A percentile compares a stretch with the other conserved stretches of the same genome.
These are phyloP conservation scores for Trissolcus japonicus DNA, from an alignment of 2,888 invertebrate genomes.

Conservation along the genomic window DNA sequence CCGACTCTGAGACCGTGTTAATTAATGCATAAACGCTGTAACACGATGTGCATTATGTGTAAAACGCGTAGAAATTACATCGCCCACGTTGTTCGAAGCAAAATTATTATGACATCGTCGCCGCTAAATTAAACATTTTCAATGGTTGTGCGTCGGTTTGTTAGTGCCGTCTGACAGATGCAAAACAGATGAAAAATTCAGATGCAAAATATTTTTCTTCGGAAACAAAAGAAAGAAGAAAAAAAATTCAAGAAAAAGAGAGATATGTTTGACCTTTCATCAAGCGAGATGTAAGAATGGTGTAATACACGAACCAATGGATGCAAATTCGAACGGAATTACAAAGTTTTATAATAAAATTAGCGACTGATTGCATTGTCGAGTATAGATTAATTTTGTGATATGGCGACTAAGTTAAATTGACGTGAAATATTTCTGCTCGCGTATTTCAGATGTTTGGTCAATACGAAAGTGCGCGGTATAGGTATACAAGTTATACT, in stretches of 20 bases:
- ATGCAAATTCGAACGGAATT: no score
- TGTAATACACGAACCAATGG: no score
- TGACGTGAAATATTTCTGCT: conserved; percentile 44
- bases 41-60: conserved; percentile 12
- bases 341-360: conserved; percentile 1
- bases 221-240: no score
- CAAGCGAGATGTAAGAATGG: no score
- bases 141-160: no score
- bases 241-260: no score
- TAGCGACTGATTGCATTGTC: neutral
- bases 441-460: conserved; percentile 23
- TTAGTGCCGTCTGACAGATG: no score
- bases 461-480: conserved; percentile 12
- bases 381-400: neutral
- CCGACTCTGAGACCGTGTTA: conserved; percentile 20
- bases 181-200: no score
- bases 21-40: conserved; percentile 18
- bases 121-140: no score
- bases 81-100: conserved; percentile 8
- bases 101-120: neutral
- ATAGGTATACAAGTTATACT: conserved; percentile 28
- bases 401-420: neutral
- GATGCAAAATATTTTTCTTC: neutral
- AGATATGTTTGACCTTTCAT: no score
- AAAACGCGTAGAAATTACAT: conserved; percentile 2